Evolutionary conservation across 2,113 vertebrate species (phyloP), one percentile per base, ranked within the genome.

Genomic region (Halichoerus grypus): DNA sequence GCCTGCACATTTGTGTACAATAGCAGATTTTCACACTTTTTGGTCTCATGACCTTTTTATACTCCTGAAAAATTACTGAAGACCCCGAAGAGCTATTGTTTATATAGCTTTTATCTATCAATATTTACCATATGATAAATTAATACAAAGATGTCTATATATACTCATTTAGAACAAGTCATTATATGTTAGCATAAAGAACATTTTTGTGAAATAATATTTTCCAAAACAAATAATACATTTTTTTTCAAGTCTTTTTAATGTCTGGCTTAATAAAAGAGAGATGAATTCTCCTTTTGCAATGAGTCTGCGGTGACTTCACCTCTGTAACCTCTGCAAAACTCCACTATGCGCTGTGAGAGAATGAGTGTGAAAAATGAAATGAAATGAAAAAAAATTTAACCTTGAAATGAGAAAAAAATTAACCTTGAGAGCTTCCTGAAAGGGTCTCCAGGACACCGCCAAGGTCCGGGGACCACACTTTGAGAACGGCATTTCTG

Each of bases 111-210:
- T 46, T 55, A 72, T 36, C 59, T 51, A 33, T 31, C 18, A n/a
- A 67, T 84, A 81, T 84, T 88, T 63, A 61, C 55, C 51, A 53
- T 46, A 33, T 69, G 74, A 94, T 63, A 92, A 81, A 57, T 94
- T 79, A 89, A 79, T 51, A 72, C 14, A 12, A 74, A 86, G 63
- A 69, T 65, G 21, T 71, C 39, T 87, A 77, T 92, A 80, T 69
- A 88, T 67, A 63, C 26, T 76, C 31, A 42, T 88, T 69, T 97
- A 12, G 15, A 96, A 67, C 3, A n/a, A 65, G 16, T 84, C 61
- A 39, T 31, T 69, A 63, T 55, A 28, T 10, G 26, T 84, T 95
- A 55, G 19, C 18, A 93, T 74, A 91, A 89, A 88, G 21, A 71
- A 5, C 6, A 86, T 28, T 96, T 93, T 91, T 79, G 13, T 55